Base-by-base conservation (phyloP, 1,140 invertebrate species). In the Rhagoletis pomonella region DNA sequence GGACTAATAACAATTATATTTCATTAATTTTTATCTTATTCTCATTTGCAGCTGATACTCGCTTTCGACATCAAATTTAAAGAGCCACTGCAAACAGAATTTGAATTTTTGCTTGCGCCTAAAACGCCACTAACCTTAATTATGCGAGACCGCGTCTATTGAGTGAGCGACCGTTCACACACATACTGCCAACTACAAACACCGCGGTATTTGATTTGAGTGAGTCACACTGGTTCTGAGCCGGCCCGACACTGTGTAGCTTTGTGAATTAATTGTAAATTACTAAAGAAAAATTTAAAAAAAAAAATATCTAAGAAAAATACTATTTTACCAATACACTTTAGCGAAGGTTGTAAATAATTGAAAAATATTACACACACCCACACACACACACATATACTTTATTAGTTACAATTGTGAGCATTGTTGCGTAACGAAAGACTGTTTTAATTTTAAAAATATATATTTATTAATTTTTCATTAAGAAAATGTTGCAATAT, bases 91-190 rank as follows among this genome's bases (percentile, higher is more conserved):
- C 95, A 96, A 88, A 93, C 97, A 39, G 95, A 97, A 88, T 97
- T 97, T 89, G 96, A 97, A 90, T 97, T 97, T 93, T 94, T 97
- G 17, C 90, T 97, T 88, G 95, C 96, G 3, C 96, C 96, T 3
- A 95, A 96, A 91, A 95, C 95, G 39, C 95, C 96, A 60, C 94
- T 96, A 1, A 94, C 94, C n/a, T 93, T 97, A 88, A 94, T 93
- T 50, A 95, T 97, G 89, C 93, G 90, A 85, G 95, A 96, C 92
- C 94, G 95, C 58, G 50, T 67, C 19, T 88, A 81, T 64, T 88
- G 87, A 87, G 14, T 9, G 14, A 12, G 3, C 12, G 65, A 69
- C 19, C 10, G 65, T 3, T 62, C 59, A 64, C 39, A 81, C 29
- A 9, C 19, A 87, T 67, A 59, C 42, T 65, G 60, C 81, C 73